Base-by-base conservation (phyloP, 2,113 vertebrate genomes). In the Psittacula cyanocephala region DNA sequence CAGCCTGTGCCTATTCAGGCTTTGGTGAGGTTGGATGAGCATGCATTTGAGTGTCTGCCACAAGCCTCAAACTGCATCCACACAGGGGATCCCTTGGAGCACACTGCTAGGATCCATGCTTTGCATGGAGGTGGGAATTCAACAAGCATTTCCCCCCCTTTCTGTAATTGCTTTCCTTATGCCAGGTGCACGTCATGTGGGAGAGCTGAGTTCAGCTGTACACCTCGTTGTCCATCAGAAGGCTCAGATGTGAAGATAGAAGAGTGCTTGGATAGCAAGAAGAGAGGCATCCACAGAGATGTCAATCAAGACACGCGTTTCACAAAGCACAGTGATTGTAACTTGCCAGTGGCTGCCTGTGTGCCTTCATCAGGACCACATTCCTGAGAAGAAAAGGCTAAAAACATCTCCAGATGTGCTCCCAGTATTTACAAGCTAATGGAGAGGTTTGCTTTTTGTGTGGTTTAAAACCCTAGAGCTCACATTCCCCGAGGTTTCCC, bases 151-250 rank as follows among this genome's bases (percentile, higher is more conserved):
- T 8, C 17, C 17, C 17, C 14, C 11, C 9, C 10, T 63, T 88
- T 23, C 59, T 7, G 0, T 17, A 27, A 27, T 31, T 41, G 29
- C 23, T 59, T 63, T 70, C 55, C 47, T n/a, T n/a, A 33, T 4
- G 14, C 13, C 70, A 52, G 59, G n/a, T 59, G 39, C 8, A 37
- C 25, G 5, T 37, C 55, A 24, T 0, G 2, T 2, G 0, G 31
- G 27, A 39, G 24, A 74, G 35, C 15, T 44, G 28, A 49, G 20
- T 35, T 53, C 44, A 75, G 65, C 60, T 69, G 10, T 28, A 18
- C 53, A 35, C 11, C 57, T 41, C 53, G 2, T 0, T 14, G 53
- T 59, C 47, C 43, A 7, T 57, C 67, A 82, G 60, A 50, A 59
- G 50, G 33, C n/a, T 78, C 19, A 22, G 33, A 10, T 11, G 24